Evolutionary conservation across 1,140 invertebrate genomes (phyloP).

Genomic region (Drosophila aff.): DNA sequence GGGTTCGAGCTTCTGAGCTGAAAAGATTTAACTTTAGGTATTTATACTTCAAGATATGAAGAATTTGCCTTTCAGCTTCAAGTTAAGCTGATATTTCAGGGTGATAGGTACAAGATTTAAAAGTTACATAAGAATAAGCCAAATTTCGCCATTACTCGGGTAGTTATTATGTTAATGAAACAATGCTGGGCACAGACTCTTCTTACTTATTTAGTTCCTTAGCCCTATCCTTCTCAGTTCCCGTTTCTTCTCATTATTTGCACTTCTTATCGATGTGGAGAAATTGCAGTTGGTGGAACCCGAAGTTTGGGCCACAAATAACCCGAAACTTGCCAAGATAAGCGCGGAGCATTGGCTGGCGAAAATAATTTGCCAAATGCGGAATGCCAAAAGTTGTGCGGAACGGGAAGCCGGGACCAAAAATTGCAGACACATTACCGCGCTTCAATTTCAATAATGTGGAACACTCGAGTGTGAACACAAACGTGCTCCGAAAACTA

Average conservation of each 20-base stretch:
- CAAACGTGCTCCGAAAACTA: slow-evolving; percentile 68
- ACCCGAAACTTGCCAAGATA: slow-evolving; percentile 57
- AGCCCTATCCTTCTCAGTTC: neutral
- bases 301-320: slow-evolving; percentile 61
- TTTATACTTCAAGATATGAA: neutral
- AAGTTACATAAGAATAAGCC: neutral
- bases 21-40: slow-evolving; percentile 11
- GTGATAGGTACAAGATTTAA: neutral
- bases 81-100: neutral
- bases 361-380: slow-evolving; percentile 71
- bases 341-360: slow-evolving; percentile 52
- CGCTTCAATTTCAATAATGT: slow-evolving; percentile 76
- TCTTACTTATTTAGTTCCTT: neutral
- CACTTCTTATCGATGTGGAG: slow-evolving; percentile 41
- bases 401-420: slow-evolving; percentile 36
- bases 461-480: slow-evolving; percentile 66
- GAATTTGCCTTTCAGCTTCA: neutral
- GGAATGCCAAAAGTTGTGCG: slow-evolving; percentile 61
- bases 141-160: neutral
- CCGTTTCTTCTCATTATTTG: slow-evolving; percentile 25
- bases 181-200: neutral
- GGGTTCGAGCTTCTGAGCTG: neutral
- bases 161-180: slow-evolving; percentile 4
- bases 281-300: slow-evolving; percentile 26
- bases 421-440: slow-evolving; percentile 49